A percentile compares a stretch with the other conserved stretches of the same genome.
Evolutionary conservation across 2,888 invertebrate species (phyloP).

Genomic region (Sphaerophoria rueppellii): DNA sequence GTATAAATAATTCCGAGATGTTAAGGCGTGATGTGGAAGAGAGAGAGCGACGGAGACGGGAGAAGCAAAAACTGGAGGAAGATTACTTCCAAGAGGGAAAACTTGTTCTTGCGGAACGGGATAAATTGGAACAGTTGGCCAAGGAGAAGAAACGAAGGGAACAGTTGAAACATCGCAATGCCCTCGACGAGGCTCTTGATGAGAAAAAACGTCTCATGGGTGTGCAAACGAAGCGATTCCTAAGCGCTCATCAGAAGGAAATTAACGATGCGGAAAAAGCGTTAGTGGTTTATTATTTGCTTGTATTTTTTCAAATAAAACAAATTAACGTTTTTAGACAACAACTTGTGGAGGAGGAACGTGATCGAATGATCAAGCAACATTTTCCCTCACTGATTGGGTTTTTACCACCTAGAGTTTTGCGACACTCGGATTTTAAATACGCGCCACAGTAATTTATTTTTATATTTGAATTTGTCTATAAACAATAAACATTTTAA

Average conservation of each 20-base stretch:
- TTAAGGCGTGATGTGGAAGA: slow-evolving; percentile 77
- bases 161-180: slow-evolving; percentile 84
- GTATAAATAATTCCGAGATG: slow-evolving; percentile 79
- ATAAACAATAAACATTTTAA: too few species aligned
- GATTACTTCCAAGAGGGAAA: slow-evolving; percentile 78
- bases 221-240: slow-evolving; percentile 81
- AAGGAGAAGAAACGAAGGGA: slow-evolving; percentile 84
- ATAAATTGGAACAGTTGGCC: slow-evolving; percentile 85
- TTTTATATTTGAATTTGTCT: too few species aligned
- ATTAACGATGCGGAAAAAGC: slow-evolving; percentile 80
- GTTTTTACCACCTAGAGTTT: slow-evolving; percentile 83
- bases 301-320: not conserved
- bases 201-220: slow-evolving; percentile 81
- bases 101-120: slow-evolving; percentile 84
- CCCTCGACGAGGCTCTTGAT: slow-evolving; percentile 83
- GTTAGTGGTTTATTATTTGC: slow-evolving; percentile 69
- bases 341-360: slow-evolving; percentile 84
- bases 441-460: too few species aligned
- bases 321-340: slow-evolving; percentile 77
- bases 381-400: slow-evolving; percentile 84
- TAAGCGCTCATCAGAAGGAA: slow-evolving; percentile 81
- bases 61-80: slow-evolving; percentile 76
- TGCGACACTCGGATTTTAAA: slow-evolving; percentile 82
- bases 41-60: slow-evolving; percentile 78
- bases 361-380: slow-evolving; percentile 83